Conservation (phyloP, 2,888 invertebrate genomes). For the Leptinotarsa tumamoca region DNA sequence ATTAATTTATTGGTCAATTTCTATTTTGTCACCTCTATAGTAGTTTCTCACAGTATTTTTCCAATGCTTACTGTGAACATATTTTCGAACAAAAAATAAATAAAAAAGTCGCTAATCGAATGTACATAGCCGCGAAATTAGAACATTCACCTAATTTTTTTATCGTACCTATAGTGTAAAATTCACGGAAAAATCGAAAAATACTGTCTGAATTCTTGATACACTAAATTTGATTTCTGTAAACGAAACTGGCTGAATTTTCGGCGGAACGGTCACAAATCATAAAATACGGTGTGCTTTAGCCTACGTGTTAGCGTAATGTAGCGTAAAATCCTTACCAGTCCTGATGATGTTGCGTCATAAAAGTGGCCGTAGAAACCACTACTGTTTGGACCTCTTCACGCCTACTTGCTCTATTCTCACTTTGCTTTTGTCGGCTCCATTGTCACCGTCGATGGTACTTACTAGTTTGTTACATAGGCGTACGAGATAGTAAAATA, state of each 20-base stretch:
- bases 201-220: background rate
- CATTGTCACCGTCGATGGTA: constrained; percentile 31
- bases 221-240: background rate
- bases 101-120: no score
- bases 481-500: constrained; percentile 5
- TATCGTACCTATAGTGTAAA: no score
- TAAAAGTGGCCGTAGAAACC: constrained; percentile 44
- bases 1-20: no score
- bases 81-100: no score
- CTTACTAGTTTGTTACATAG: constrained; percentile 11
- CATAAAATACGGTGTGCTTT: constrained; percentile 8
- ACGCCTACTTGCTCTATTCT: constrained; percentile 46
- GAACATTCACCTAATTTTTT: no score
- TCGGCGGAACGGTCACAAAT: constrained; percentile 7
- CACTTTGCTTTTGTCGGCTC: constrained; percentile 42
- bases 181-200: no score
- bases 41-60: no score
- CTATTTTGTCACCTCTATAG: no score
- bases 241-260: background rate
- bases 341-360: constrained; percentile 41
- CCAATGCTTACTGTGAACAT: no score
- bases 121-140: no score
- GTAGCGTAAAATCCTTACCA: constrained; percentile 45
- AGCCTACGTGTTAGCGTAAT: constrained; percentile 40
- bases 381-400: constrained; percentile 42